Percentiles rank a stretch among this genome's conserved stretches.
Evolutionary conservation across 2,888 invertebrate species (phyloP).

Genomic region (Schrankia costaestrigalis): DNA sequence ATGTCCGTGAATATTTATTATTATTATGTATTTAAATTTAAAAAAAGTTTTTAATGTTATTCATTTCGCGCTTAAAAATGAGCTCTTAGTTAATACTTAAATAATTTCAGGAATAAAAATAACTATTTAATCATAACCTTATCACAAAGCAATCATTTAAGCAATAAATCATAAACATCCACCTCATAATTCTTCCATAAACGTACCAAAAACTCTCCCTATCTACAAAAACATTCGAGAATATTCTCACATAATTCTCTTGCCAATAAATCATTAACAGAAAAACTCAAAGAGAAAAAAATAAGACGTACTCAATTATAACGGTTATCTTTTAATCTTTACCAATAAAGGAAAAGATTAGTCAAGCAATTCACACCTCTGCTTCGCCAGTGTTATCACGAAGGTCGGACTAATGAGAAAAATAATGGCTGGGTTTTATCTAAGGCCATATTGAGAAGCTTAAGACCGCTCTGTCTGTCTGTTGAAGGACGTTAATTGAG

Average conservation of each 20-base stretch:
- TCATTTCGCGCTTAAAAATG: too few species aligned
- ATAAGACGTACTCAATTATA: slow-evolving; percentile 22
- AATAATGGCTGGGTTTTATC: slow-evolving; percentile 34
- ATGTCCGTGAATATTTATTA: too few species aligned
- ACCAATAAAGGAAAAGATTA: slow-evolving; percentile 41
- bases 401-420: slow-evolving; percentile 35
- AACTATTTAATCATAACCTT: too few species aligned
- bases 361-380: slow-evolving; percentile 37
- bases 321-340: slow-evolving; percentile 40
- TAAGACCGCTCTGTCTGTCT: slow-evolving; percentile 32
- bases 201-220: too few species aligned
- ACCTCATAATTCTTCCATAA: too few species aligned
- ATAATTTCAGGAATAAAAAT: too few species aligned
- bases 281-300: slow-evolving; percentile 14
- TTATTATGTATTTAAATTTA: too few species aligned
- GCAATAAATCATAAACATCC: too few species aligned
- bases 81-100: too few species aligned
- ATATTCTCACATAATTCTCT: slow-evolving; percentile 12
- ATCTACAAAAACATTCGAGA: too few species aligned
- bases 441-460: slow-evolving; percentile 21
- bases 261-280: slow-evolving; percentile 18
- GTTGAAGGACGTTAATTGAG: slow-evolving; percentile 24
- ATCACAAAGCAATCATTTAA: too few species aligned
- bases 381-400: slow-evolving; percentile 28
- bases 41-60: too few species aligned